Conservation (phyloP, 2,797 vertebrate genomes). For the Pachyuromys duprasi region DNA sequence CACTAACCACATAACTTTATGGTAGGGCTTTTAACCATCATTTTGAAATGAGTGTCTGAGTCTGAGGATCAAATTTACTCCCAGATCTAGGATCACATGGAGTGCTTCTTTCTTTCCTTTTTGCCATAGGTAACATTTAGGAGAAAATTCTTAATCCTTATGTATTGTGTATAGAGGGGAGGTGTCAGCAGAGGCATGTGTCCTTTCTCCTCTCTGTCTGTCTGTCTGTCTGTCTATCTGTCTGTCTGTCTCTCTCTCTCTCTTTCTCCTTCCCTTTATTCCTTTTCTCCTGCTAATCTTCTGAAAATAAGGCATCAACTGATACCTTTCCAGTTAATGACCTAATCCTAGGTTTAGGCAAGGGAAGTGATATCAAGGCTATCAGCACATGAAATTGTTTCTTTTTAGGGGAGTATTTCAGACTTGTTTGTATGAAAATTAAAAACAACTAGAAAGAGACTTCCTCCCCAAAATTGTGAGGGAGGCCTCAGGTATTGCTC, state of each 20-base stretch:
- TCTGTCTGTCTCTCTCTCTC: too few species aligned
- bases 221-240: too few species aligned
- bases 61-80: background rate
- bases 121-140: background rate
- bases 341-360: constrained; percentile 20
- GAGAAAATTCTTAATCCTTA: constrained; percentile 32
- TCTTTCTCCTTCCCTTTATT: background rate
- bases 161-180: background rate
- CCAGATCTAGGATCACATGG: background rate
- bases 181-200: background rate
- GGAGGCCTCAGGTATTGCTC: background rate
- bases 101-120: background rate
- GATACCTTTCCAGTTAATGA: background rate
- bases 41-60: background rate
- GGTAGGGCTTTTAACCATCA: background rate
- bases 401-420: constrained; percentile 38
- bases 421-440: constrained; percentile 40
- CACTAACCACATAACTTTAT: background rate
- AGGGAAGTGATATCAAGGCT: background rate
- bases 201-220: background rate
- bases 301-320: background rate
- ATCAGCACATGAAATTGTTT: constrained; percentile 14
- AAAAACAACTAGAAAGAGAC: constrained; percentile 1
- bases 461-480: background rate
- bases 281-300: background rate